Evolutionary conservation across 2,113 vertebrate species (phyloP).

Genomic region (Illadopsis cleaveri): DNA sequence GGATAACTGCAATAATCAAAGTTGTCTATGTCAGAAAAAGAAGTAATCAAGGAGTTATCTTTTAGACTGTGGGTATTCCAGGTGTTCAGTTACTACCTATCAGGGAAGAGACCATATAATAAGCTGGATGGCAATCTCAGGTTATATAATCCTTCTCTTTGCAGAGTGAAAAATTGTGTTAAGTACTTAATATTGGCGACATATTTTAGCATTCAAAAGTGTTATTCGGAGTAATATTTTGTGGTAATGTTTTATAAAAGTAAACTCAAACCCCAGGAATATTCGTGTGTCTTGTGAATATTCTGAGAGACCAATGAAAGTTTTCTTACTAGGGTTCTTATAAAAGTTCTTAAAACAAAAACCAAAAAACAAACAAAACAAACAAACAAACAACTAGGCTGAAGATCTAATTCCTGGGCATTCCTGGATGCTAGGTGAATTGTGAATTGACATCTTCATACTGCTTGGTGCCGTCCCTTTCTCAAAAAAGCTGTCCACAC

Average conservation of each 20-base stretch:
- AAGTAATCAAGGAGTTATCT: neutral
- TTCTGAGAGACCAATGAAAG: neutral
- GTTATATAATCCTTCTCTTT: neutral
- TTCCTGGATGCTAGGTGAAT: neutral
- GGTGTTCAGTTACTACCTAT: neutral
- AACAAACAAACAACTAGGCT: accelerated
- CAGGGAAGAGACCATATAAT: neutral
- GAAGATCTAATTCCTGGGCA: neutral
- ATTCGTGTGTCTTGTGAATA: neutral
- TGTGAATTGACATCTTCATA: neutral
- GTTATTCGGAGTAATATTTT: neutral
- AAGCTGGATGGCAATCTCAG: neutral
- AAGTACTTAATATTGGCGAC: neutral
- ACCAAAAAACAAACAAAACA: neutral
- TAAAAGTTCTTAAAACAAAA: neutral
- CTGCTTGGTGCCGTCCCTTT: neutral
- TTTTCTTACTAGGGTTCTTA: neutral
- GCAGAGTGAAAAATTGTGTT: neutral
- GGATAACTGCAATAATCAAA: slow-evolving; percentile 40
- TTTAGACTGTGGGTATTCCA: neutral
- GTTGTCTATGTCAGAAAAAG: slow-evolving; percentile 2
- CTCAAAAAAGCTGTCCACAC: neutral
- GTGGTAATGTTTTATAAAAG: neutral
- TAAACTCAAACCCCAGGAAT: neutral
- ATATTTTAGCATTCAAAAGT: neutral